These are phyloP conservation scores for Andrena bucephala DNA, from an alignment of 2,888 invertebrate species.

Conservation along the genomic window DNA sequence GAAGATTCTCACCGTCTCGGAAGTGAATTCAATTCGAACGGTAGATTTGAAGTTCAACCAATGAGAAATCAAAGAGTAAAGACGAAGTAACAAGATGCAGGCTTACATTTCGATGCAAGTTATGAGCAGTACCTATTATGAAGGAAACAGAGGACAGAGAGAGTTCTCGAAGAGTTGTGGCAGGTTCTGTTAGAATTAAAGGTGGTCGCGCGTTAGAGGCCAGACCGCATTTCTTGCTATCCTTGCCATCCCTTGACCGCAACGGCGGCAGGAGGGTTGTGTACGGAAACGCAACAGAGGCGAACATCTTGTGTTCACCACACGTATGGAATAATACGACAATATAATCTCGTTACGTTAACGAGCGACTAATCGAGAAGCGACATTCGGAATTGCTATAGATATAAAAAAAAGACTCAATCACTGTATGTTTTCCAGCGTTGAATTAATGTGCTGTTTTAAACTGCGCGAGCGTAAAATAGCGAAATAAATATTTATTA, in stretches of 20 bases:
- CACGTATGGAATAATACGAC: conserved; percentile 58
- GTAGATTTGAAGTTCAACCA: neutral
- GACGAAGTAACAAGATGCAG: neutral
- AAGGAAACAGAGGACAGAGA: conserved; percentile 8
- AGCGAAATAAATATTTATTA: too few relatives aligned
- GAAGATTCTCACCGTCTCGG: too few relatives aligned
- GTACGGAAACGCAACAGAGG: conserved; percentile 52
- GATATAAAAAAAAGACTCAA: neutral
- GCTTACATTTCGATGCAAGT: neutral
- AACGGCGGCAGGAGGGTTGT: conserved; percentile 61
- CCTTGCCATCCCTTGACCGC: conserved; percentile 66
- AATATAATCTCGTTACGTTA: conserved; percentile 50
- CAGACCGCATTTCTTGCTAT: conserved; percentile 66
- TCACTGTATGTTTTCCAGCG: neutral
- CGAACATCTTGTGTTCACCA: conserved; percentile 60
- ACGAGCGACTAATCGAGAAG: conserved; percentile 37
- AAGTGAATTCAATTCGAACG: too few relatives aligned
- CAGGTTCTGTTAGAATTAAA: conserved; percentile 51
- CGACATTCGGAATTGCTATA: neutral
- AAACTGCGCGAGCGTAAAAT: neutral
- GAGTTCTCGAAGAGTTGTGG: conserved; percentile 27
- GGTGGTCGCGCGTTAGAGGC: conserved; percentile 39
- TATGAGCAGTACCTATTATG: neutral
- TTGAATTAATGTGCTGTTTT: neutral
- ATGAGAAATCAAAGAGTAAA: neutral